A percentile compares a stretch with the other conserved stretches of the same genome.
These are phyloP conservation scores for Leptodactylus fuscus DNA, from an alignment of 2,113 vertebrate genomes.

Conservation along the genomic window DNA sequence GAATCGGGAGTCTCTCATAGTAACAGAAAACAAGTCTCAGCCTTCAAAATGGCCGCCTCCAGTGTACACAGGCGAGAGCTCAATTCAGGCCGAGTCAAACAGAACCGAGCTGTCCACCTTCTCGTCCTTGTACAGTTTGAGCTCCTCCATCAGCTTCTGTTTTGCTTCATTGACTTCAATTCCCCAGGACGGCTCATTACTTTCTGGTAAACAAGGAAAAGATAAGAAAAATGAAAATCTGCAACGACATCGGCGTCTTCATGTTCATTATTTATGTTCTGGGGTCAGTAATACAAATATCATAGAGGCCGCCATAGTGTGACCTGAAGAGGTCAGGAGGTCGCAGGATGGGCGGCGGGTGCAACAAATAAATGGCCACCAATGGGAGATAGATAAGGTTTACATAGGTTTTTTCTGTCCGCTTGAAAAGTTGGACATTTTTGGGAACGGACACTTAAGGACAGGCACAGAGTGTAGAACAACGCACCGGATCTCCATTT, in stretches of 20 bases:
- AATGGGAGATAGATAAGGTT: too few species aligned
- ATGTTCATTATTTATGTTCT: not conserved
- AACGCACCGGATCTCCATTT: too few species aligned
- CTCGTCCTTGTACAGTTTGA: slow-evolving; percentile 77
- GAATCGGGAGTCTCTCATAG: too few species aligned
- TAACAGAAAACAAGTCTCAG: not conserved
- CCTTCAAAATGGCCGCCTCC: not conserved
- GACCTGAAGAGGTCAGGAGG: too few species aligned
- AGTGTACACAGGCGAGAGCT: not conserved
- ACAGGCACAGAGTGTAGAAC: too few species aligned
- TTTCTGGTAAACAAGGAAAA: not conserved
- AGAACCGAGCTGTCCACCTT: slow-evolving; percentile 76
- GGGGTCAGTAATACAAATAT: too few species aligned
- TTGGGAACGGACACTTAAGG: too few species aligned
- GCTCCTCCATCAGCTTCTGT: slow-evolving; percentile 78
- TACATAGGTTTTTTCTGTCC: too few species aligned
- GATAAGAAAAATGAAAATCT: not conserved
- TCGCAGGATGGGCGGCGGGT: too few species aligned
- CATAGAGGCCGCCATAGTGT: too few species aligned
- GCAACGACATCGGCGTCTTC: not conserved
- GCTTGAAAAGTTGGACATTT: too few species aligned
- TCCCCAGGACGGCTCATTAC: slow-evolving; percentile 67
- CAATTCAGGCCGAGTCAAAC: slow-evolving; percentile 68
- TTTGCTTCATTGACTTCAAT: slow-evolving; percentile 79
- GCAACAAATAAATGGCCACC: too few species aligned